These are phyloP conservation scores for Danio rerio DNA, from an alignment of 2,113 vertebrate species.

Conservation along the genomic window DNA sequence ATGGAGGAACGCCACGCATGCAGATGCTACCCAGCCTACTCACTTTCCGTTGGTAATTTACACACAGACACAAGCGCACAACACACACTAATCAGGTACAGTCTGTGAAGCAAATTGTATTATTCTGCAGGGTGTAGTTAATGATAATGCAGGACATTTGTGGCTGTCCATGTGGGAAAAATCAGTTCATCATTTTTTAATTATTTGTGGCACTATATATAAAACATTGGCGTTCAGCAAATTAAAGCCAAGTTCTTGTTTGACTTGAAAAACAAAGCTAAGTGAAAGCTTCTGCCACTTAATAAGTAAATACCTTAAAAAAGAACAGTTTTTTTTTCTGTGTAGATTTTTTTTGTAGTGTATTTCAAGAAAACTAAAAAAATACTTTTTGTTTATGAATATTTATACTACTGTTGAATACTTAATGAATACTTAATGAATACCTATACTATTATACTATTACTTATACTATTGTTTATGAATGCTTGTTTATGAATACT, in stretches of 20 bases:
- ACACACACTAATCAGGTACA: slow-evolving; percentile 35
- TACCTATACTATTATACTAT: too few species aligned
- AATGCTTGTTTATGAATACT: too few species aligned
- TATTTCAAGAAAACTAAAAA: too few species aligned
- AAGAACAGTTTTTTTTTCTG: too few species aligned
- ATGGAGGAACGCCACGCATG: slow-evolving; percentile 60
- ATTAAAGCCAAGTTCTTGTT: not conserved
- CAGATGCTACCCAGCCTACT: slow-evolving; percentile 68
- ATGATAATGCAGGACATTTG: slow-evolving; percentile 30
- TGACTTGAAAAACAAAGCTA: not conserved
- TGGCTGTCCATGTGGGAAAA: not conserved
- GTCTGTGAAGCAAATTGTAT: slow-evolving; percentile 7
- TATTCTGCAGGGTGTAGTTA: slow-evolving; percentile 23
- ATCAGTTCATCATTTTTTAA: slow-evolving; percentile 18
- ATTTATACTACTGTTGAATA: too few species aligned
- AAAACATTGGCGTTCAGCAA: not conserved
- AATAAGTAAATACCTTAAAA: too few species aligned
- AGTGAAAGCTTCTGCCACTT: not conserved
- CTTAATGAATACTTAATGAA: too few species aligned
- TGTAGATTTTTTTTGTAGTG: too few species aligned
- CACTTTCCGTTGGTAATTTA: slow-evolving; percentile 55
- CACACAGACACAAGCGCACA: slow-evolving; percentile 35
- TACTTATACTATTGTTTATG: too few species aligned
- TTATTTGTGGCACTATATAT: slow-evolving; percentile 14
- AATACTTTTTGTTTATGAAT: too few species aligned